These are phyloP conservation scores for Protodeltote pygarga DNA, from an alignment of 2,888 invertebrate genomes.

Conservation along the genomic window DNA sequence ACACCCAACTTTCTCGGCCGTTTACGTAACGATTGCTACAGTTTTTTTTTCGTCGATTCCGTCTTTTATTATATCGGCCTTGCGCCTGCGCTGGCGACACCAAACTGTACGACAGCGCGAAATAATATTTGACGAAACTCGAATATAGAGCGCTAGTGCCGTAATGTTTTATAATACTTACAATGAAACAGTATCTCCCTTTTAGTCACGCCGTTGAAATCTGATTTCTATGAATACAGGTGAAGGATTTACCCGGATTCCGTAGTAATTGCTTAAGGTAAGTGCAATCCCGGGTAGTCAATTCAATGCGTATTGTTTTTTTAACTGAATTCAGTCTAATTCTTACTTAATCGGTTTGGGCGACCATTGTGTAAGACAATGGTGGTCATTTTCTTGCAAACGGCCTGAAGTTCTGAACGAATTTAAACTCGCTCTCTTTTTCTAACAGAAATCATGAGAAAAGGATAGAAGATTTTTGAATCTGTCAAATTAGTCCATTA, in stretches of 20 bases:
- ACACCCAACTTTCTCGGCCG: slow-evolving; percentile 70
- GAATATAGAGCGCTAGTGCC: slow-evolving; percentile 51
- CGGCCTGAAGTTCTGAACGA: no score
- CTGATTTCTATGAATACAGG: slow-evolving; percentile 44
- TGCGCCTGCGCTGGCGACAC: slow-evolving; percentile 66
- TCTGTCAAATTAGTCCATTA: no score
- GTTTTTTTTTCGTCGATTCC: slow-evolving; percentile 69
- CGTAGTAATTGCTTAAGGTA: slow-evolving; percentile 30
- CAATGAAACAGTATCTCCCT: slow-evolving; percentile 52
- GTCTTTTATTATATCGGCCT: slow-evolving; percentile 70
- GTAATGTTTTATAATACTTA: slow-evolving; percentile 54
- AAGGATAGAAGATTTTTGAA: no score
- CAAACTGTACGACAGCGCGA: slow-evolving; percentile 66
- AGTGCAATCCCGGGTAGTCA: slow-evolving; percentile 27
- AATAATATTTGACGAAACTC: slow-evolving; percentile 71
- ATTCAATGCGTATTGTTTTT: slow-evolving; percentile 31
- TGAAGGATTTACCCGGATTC: slow-evolving; percentile 44
- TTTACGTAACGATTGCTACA: slow-evolving; percentile 73
- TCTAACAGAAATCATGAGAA: no score
- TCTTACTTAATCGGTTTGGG: slow-evolving; percentile 20
- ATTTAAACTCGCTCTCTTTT: no score
- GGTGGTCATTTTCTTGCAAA: slow-evolving; percentile 5
- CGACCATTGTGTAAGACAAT: slow-evolving; percentile 22
- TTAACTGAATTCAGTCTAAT: slow-evolving; percentile 8
- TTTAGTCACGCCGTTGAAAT: slow-evolving; percentile 67